phyloP scores from a whole-genome alignment of 1,140 invertebrate genomes.

The Drosophila pachea region DNA sequence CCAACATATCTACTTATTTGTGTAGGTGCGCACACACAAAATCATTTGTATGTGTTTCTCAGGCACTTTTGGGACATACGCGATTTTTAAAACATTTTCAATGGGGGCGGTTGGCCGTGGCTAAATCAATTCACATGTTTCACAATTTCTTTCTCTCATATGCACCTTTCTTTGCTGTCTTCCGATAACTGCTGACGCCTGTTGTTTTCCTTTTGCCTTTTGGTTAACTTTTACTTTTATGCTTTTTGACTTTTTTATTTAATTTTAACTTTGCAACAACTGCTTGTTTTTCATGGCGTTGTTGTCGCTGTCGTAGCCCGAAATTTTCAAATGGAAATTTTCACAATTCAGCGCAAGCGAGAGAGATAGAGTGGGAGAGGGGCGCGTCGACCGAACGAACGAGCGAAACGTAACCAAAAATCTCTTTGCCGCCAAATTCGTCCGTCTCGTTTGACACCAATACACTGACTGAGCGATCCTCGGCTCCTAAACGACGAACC shows the following conservation, averaged over 20 bases:
- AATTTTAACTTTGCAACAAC: conserved; percentile 34
- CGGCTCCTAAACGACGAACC: conserved; percentile 64
- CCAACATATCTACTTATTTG: background rate
- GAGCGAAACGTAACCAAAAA: conserved; percentile 49
- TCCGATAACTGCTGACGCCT: conserved; percentile 12
- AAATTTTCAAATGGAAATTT: conserved; percentile 73
- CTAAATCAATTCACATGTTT: conserved; percentile 34
- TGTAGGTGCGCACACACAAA: background rate
- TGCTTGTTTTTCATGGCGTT: conserved; percentile 52
- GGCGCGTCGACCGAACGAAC: conserved; percentile 42
- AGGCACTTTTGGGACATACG: conserved; percentile 26
- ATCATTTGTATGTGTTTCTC: conserved; percentile 18
- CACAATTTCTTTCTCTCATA: conserved; percentile 8
- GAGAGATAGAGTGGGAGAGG: conserved; percentile 26
- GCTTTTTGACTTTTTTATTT: conserved; percentile 25
- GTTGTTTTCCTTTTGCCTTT: conserved; percentile 44
- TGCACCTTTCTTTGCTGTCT: conserved; percentile 46
- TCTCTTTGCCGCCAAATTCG: conserved; percentile 69
- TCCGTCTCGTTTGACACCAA: conserved; percentile 72
- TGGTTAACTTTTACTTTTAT: conserved; percentile 35
- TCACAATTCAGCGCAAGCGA: conserved; percentile 56
- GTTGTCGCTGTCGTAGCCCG: conserved; percentile 20
- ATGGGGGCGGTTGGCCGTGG: conserved; percentile 30
- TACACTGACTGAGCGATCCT: conserved; percentile 69
- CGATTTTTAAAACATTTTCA: conserved; percentile 36